A percentile compares a stretch with the other conserved stretches of the same genome.
These are phyloP conservation scores for Psilopogon haemacephalus DNA, from an alignment of 2,113 vertebrate species.

Conservation along the genomic window DNA sequence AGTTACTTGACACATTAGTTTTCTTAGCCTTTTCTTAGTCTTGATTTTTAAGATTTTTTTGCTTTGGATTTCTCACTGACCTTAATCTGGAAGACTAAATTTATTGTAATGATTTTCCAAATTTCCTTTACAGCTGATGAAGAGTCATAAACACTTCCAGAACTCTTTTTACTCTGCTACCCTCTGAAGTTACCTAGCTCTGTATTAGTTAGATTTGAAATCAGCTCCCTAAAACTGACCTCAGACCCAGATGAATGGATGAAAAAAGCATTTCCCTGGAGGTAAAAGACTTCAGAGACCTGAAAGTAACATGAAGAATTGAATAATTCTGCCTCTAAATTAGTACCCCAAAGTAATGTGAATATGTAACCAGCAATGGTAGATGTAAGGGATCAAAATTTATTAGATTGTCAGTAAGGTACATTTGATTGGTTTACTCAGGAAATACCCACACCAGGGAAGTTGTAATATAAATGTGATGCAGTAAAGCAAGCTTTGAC, in stretches of 20 bases:
- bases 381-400: not conserved
- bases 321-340: not conserved
- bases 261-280: not conserved
- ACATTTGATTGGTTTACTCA: not conserved
- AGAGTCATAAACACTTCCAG: not conserved
- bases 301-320: not conserved
- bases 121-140: not conserved
- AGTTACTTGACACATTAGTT: not conserved
- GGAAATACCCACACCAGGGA: not conserved
- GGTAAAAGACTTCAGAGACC: not conserved
- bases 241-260: not conserved
- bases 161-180: not conserved
- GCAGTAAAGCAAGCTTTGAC: not conserved
- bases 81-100: not conserved
- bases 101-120: not conserved
- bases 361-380: accelerated
- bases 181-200: not conserved
- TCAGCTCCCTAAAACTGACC: not conserved
- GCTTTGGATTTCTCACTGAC: not conserved
- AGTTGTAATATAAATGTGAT: not conserved
- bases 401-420: not conserved
- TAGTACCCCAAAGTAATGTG: not conserved
- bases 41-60: not conserved
- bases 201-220: not conserved
- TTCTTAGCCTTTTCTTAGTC: not conserved